Percentiles rank a stretch among this genome's conserved stretches.
Conservation (phyloP, 37 sponge, comb jelly and placozoan species). For the Halisarca cf. caerulea region DNA sequence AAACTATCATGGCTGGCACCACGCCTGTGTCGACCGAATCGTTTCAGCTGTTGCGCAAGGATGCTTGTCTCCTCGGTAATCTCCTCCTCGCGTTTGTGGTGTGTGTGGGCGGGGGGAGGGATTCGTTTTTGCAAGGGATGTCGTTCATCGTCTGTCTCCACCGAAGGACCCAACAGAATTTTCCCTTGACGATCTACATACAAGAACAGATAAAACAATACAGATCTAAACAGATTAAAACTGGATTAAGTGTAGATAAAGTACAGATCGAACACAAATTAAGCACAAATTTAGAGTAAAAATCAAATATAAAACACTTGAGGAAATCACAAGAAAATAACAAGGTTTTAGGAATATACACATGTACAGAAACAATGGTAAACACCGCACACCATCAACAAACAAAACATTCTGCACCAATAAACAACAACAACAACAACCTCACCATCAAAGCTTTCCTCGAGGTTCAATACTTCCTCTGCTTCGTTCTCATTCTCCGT, state of each 20-base stretch:
- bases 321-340: too few relatives aligned
- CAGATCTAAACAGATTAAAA: too few relatives aligned
- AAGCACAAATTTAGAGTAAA: too few relatives aligned
- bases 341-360: too few relatives aligned
- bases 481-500: not conserved
- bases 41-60: not conserved
- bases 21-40: not conserved
- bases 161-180: conserved; percentile 1
- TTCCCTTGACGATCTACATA: not conserved
- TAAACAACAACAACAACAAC: too few relatives aligned
- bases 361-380: not conserved
- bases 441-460: not conserved
- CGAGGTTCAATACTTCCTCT: not conserved
- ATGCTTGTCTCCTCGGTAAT: not conserved
- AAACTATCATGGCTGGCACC: conserved; percentile 19
- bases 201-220: too few relatives aligned
- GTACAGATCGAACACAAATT: too few relatives aligned
- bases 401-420: too few relatives aligned
- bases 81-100: conserved; percentile 20
- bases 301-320: too few relatives aligned
- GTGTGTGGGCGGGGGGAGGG: not conserved
- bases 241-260: too few relatives aligned
- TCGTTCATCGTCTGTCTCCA: not conserved
- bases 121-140: not conserved
- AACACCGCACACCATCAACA: too few relatives aligned